Base-by-base conservation (phyloP, 2,797 vertebrate species). In the Benthosema pterotum region DNA sequence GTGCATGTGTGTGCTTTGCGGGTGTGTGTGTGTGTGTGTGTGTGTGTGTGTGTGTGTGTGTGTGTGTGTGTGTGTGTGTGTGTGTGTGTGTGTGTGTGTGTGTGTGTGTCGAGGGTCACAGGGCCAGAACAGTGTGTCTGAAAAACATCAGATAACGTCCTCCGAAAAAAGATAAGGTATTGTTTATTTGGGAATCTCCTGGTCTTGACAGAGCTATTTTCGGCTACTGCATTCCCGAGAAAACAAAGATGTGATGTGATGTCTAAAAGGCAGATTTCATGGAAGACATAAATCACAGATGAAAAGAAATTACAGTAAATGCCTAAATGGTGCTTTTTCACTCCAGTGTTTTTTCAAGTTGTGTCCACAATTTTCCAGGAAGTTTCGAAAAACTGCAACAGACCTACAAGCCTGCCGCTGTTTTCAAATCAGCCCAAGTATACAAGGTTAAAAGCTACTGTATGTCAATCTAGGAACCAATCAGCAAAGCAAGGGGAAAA, bases 21-120 rank as follows among this genome's bases (percentile, higher is more conserved):
- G 52, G 59, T 43, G 59, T 61, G 17, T 52, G 49, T 52, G 49
- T 43, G 49, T 51, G n/a, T 51, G 58, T n/a, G 60, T 48, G 43
- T 71, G 70, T 52, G 48, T 12, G 54, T 3, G 11, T 56, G 16
- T 55, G 56, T 51, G 55, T 46, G 52, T 63, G 51, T 47, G 51
- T 55, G 52, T 47, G 22, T 42, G 42, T 47, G 51, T 54, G 60
- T 16, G 17, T 42, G 11, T 32, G 52, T 54, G 64, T 45, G 38
- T 76, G 67, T 74, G 72, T 81, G 66, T 67, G 67, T 28, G 18
- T 69, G 47, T 78, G 57, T 60, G 48, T 65, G 28, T 63, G 72
- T 60, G 49, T 1, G 2, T 52, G 58, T n/a, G 15, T 48, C 45
- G 61, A 1, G 42, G 72, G 71, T 77, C 76, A 83, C 38, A 67